phyloP scores from a whole-genome alignment of 2,888 invertebrate species.

The Rotaria sp. region DNA sequence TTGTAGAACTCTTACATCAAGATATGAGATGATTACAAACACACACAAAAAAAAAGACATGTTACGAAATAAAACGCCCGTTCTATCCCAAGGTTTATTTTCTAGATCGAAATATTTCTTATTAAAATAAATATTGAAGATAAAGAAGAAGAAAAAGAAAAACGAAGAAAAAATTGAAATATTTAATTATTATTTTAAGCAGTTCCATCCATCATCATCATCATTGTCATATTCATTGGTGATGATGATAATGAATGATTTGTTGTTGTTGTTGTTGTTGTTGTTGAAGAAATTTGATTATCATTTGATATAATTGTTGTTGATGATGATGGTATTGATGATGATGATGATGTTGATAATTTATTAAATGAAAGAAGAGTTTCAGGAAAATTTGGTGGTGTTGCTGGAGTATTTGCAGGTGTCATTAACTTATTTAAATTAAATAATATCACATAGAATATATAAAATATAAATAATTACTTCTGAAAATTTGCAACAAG shows the following conservation, averaged over 20 bases:
- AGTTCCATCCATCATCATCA: conserved; percentile 12
- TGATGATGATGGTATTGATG: conserved; percentile 42
- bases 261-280: neutral
- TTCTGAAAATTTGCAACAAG: conserved; percentile 1
- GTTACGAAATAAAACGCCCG: neutral
- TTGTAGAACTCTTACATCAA: neutral
- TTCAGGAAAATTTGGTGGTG: conserved; percentile 86
- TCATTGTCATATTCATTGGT: conserved; percentile 12
- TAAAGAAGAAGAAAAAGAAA: neutral
- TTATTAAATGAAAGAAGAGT: conserved; percentile 78
- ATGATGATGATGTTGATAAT: conserved; percentile 71
- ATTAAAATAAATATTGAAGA: neutral
- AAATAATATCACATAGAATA: neutral
- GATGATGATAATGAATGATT: neutral
- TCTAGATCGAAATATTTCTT: conserved; percentile 20
- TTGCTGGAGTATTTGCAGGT: conserved; percentile 85
- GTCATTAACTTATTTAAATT: conserved; percentile 63
- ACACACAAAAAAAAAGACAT: neutral
- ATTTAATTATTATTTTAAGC: neutral
- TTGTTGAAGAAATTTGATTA: neutral
- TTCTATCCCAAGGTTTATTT: conserved; percentile 12
- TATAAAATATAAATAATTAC: neutral
- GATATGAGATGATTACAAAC: neutral
- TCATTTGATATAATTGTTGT: neutral
- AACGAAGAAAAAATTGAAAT: neutral